phyloP scores from a whole-genome alignment of 1,140 invertebrate genomes.

The Drosophila ficusphila region DNA sequence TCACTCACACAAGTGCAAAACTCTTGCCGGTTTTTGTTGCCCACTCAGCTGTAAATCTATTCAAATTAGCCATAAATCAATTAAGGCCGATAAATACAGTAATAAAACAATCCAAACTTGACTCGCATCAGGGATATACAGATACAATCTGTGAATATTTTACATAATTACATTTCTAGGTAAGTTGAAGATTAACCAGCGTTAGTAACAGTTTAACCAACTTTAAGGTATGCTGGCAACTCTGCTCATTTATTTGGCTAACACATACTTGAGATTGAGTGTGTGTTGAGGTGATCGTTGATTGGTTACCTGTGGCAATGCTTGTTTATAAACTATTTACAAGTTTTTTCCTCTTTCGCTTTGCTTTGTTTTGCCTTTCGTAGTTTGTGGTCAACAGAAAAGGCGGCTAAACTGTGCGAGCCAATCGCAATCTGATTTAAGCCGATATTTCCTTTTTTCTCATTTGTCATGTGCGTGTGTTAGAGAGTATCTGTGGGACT shows the following conservation, averaged over 20 bases:
- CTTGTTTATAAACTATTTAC: constrained; percentile 75
- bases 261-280: constrained; percentile 14
- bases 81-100: constrained; percentile 54
- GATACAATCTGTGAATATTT: constrained; percentile 53
- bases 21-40: constrained; percentile 50
- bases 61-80: constrained; percentile 78
- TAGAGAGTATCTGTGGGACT: constrained; percentile 1
- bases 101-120: constrained; percentile 39
- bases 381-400: constrained; percentile 44
- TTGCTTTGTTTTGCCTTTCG: constrained; percentile 60
- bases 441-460: constrained; percentile 10
- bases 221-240: constrained; percentile 55
- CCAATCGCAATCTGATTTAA: constrained; percentile 52
- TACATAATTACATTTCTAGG: constrained; percentile 13
- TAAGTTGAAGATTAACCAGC: constrained; percentile 18
- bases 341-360: constrained; percentile 44
- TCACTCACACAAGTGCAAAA: not conserved
- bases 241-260: constrained; percentile 49
- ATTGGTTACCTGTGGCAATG: constrained; percentile 63
- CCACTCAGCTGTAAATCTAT: constrained; percentile 73
- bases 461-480: constrained; percentile 12
- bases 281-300: constrained; percentile 41
- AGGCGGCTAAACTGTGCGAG: constrained; percentile 41
- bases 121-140: constrained; percentile 21
- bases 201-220: not conserved